Base-by-base conservation (phyloP, 2,113 vertebrate species). In the Oceanites oceanicus region DNA sequence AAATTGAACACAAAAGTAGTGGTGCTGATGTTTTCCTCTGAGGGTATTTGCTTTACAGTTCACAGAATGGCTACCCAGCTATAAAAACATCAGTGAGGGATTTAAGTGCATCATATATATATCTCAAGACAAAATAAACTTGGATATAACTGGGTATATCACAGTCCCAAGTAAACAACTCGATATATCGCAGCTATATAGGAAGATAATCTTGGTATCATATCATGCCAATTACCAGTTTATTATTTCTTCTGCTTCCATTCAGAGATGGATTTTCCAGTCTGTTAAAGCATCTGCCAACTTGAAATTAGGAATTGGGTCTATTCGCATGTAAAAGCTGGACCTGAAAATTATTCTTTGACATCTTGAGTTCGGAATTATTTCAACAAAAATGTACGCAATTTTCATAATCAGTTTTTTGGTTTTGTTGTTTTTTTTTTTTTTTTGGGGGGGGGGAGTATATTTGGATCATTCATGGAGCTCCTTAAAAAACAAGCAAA, bases 1-100 rank as follows among this genome's bases (percentile, higher is more conserved):
- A 92, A 58, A 38, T 2, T 81, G 15, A n/a, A 53, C 45, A 55
- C 11, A 72, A 32, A 79, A 20, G 17, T 50, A 92, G 14, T 1
- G 0, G 13, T 79, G 47, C 12, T 92, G 50, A 36, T 32, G 10
- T 58, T 96, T 88, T 62, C 30, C 65, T 71, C 42, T 25, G 12
- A 86, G 62, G 7, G 7, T 32, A 36, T 61, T 87, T n/a, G 0
- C 44, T 80, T 90, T 72, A 44, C 14, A 40, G 44, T 68, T 81
- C 83, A 79, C 52, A 85, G 94, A 97, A 96, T 91, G 73, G 49
- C 76, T 92, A 66, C 47, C 44, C 40, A 81, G 26, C 38, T 86
- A 80, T 81, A 67, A 88, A 96, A 89, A 63, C 7, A 88, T 71
- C 75, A 90, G 16, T 74, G 21, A 34, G 38, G 42, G 15, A 63